Evolutionary conservation across 2,888 invertebrate genomes (phyloP).

Genomic region (Cataglyphis altisquamis): DNA sequence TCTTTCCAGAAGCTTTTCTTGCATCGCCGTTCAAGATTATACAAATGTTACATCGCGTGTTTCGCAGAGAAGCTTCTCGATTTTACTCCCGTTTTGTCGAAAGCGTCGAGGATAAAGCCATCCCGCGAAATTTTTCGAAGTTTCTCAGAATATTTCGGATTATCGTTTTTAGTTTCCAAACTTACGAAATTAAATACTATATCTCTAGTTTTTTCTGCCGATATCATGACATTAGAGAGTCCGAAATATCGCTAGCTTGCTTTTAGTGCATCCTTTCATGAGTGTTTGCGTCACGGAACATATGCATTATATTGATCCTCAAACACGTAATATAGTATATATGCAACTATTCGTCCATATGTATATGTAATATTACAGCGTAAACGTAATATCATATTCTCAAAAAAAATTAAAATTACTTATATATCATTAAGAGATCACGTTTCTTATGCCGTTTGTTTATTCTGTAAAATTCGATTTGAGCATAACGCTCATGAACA

Average conservation of each 20-base stretch:
- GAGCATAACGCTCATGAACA: constrained; percentile 2
- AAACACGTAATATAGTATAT: neutral
- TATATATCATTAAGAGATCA: neutral
- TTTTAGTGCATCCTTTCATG: constrained; percentile 11
- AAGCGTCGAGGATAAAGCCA: constrained; percentile 36
- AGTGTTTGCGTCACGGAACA: constrained; percentile 9
- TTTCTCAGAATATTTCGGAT: constrained; percentile 38
- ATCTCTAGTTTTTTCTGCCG: neutral
- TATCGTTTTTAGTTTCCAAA: neutral
- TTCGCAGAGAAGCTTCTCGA: constrained; percentile 12
- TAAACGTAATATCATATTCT: neutral
- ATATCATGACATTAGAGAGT: neutral
- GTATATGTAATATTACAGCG: constrained; percentile 5
- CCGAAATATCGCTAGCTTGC: constrained; percentile 3
- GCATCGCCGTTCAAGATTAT: neutral
- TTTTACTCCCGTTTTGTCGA: constrained; percentile 1
- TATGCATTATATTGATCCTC: constrained; percentile 4
- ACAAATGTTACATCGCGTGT: neutral
- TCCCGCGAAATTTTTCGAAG: constrained; percentile 33
- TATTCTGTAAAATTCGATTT: neutral
- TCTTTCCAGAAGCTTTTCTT: neutral
- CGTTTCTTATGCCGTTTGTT: neutral
- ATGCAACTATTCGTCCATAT: neutral
- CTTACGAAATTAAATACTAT: constrained; percentile 39
- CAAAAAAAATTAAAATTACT: constrained; percentile 1